phyloP scores from a whole-genome alignment of 2,888 invertebrate species.

The Azorinus chamasolen region DNA sequence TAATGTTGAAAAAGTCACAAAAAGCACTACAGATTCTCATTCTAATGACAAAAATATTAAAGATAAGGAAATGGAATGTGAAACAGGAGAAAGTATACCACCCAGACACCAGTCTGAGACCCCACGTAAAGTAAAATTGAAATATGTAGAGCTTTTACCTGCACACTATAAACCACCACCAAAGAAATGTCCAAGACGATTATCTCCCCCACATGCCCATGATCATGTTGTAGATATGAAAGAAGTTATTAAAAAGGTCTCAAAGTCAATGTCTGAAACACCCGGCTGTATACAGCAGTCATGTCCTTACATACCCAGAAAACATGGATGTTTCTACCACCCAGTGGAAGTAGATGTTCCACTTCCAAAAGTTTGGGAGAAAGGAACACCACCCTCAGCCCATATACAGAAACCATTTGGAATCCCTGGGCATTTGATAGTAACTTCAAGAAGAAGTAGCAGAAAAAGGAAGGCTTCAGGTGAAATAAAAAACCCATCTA shows the following conservation, averaged over 20 bases:
- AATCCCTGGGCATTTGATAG: slow-evolving; percentile 67
- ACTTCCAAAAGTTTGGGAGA: slow-evolving; percentile 28
- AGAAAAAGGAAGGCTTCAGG: slow-evolving; percentile 5
- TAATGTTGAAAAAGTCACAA: no score
- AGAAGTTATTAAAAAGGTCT: slow-evolving; percentile 48
- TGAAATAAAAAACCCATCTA: not conserved
- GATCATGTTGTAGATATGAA: slow-evolving; percentile 29
- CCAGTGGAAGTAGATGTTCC: slow-evolving; percentile 14
- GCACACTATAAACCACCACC: slow-evolving; percentile 41
- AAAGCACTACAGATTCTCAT: no score
- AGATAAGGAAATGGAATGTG: no score
- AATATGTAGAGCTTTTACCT: slow-evolving; percentile 29
- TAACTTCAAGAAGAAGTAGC: slow-evolving; percentile 18
- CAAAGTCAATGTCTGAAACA: not conserved
- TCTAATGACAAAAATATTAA: no score
- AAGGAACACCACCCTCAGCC: slow-evolving; percentile 42
- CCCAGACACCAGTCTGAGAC: no score
- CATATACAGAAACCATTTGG: slow-evolving; percentile 70
- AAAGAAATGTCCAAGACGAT: slow-evolving; percentile 28
- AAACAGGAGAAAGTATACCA: no score
- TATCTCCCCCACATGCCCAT: slow-evolving; percentile 56
- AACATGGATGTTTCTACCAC: slow-evolving; percentile 2
- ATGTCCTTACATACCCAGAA: no score
- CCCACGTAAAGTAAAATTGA: no score
- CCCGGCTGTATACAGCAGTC: no score